Conservation (phyloP, 2,888 invertebrate species). For the Disparrhopalites patrizii region DNA sequence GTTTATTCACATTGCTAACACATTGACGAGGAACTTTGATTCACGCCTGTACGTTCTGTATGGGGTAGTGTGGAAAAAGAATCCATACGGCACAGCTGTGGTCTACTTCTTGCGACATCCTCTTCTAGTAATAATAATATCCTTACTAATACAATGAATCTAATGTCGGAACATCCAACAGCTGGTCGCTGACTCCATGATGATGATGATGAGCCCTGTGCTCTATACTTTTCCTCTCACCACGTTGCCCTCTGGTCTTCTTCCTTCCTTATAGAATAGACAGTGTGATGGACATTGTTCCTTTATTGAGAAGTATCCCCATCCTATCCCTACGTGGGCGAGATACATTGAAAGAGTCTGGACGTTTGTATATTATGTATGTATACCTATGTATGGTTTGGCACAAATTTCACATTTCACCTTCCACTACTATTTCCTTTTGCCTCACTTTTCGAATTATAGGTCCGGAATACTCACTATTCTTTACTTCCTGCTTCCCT, state of each 20-base stretch:
- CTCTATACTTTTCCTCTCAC: neutral
- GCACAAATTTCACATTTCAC: neutral
- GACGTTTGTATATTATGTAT: neutral
- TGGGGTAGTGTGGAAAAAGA: too few species aligned
- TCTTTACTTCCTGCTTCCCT: slow-evolving; percentile 7
- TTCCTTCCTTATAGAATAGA: neutral
- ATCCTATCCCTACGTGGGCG: neutral
- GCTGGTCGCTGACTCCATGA: slow-evolving; percentile 21
- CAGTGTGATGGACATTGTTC: neutral
- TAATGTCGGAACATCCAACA: slow-evolving; percentile 8
- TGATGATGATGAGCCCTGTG: too few species aligned
- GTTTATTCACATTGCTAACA: too few species aligned
- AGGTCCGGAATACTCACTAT: slow-evolving; percentile 2
- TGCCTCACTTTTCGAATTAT: too few species aligned
- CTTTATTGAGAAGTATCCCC: neutral
- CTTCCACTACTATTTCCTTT: too few species aligned
- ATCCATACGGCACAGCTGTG: slow-evolving; percentile 18
- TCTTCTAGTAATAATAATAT: neutral
- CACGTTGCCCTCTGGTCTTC: neutral
- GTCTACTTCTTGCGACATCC: neutral
- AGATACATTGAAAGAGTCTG: neutral
- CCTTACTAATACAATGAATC: too few species aligned
- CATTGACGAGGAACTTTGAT: too few species aligned
- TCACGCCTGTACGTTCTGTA: too few species aligned
- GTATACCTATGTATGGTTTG: slow-evolving; percentile 8